These are phyloP conservation scores for Rallus crepitans DNA, from an alignment of 2,797 vertebrate genomes.

Conservation along the genomic window DNA sequence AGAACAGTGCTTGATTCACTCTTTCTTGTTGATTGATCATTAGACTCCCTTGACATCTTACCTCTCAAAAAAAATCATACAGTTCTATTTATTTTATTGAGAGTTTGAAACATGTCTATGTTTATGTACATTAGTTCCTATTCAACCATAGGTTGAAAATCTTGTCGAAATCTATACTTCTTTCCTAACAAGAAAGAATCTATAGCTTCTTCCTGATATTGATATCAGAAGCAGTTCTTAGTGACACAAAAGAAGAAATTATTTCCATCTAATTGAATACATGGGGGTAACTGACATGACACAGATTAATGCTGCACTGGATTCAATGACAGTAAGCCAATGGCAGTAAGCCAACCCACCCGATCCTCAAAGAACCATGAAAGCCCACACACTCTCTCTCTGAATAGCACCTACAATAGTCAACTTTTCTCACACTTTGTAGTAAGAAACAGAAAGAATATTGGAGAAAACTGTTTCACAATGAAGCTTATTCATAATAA, in stretches of 20 bases:
- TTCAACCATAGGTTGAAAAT: background rate
- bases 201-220: background rate
- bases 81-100: background rate
- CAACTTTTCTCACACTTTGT: background rate
- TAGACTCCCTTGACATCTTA: background rate
- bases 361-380: rapidly evolving
- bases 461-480: background rate
- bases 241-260: background rate
- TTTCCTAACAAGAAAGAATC: rapidly evolving
- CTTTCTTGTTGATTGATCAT: background rate
- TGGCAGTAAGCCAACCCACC: background rate
- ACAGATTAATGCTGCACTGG: background rate
- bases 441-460: background rate
- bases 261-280: background rate
- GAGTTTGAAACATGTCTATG: background rate
- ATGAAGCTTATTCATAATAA: rapidly evolving
- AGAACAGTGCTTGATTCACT: background rate
- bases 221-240: background rate
- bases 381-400: background rate
- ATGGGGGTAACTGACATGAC: background rate
- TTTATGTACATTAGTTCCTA: background rate
- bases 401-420: background rate
- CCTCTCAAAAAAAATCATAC: rapidly evolving
- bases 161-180: background rate
- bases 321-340: background rate